Evolutionary conservation across 2,113 vertebrate genomes (phyloP), one percentile per base, ranked within the genome.

Genomic region (Manacus vitellinus): DNA sequence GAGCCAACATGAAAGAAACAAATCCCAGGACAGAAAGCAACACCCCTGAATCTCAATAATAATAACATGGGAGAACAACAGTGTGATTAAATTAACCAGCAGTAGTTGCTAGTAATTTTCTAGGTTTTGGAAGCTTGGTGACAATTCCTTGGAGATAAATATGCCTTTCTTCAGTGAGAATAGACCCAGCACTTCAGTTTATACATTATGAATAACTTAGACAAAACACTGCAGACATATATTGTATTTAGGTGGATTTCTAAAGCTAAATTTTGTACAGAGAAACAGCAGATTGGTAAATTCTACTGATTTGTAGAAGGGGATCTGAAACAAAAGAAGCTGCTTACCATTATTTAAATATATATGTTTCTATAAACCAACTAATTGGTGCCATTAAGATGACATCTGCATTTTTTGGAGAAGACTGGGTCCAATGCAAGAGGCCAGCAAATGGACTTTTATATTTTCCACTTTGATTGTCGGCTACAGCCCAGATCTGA

Each of bases 271-370:
- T 76, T 86, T 37, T 67, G 63, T 70, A 80, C 65, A 88, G 72
- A 89, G 52, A 74, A 92, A 80, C 14, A 71, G 41, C 73, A 77
- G 43, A 58, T 91, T 73, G 46, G 49, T 93, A 88, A 94, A 90
- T 65, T 75, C 67, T 56, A 83, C 56, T 62, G 0, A 61, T 90
- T 75, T 96, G n/a, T 39, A 66, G 33, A 78, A 33, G 68, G 70
- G 43, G 46, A 79, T 13, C 78, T 83, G 68, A 89, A 89, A 92
- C 0, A 3, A 78, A 86, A 75, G 20, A 89, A 89, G 52, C 82
- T 93, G 46, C 51, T 95, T 88, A 66, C 52, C 17, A 31, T 83
- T 90, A 93, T 92, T 95, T 94, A 74, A 91, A 89, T 82, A 41
- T 62, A 35, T 58, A 59, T 43, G 3, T 94, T 89, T 85, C 49